phyloP scores from a whole-genome alignment of 1,140 invertebrate species.

The Protaetia brevitarsis region DNA sequence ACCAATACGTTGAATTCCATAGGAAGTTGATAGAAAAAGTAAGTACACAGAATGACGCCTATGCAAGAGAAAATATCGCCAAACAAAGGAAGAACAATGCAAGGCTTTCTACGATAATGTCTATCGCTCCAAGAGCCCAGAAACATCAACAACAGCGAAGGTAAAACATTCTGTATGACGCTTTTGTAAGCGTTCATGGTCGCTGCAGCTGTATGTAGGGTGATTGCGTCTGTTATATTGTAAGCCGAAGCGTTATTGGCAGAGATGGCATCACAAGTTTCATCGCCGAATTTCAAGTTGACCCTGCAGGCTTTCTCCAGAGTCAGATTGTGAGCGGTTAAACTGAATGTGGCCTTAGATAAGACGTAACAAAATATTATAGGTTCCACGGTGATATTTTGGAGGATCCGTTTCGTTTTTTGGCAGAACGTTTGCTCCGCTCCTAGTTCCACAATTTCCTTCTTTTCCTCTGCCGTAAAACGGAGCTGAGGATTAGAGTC shows the following conservation, averaged over 20 bases:
- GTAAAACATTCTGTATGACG: conserved; percentile 56
- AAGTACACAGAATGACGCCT: conserved; percentile 40
- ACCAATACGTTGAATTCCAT: conserved; percentile 54
- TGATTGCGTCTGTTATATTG: conserved; percentile 49
- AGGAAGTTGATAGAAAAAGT: conserved; percentile 51
- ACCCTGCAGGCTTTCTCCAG: conserved; percentile 64
- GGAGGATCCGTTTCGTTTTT: neutral
- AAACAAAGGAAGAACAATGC: conserved; percentile 54
- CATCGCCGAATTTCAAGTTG: conserved; percentile 55
- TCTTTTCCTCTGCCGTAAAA: neutral
- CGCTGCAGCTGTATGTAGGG: conserved; percentile 56
- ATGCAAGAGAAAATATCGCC: conserved; percentile 49
- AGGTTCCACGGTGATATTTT: conserved; percentile 55
- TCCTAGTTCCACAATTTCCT: neutral
- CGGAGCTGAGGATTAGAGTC: conserved; percentile 27
- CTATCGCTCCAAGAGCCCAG: conserved; percentile 62
- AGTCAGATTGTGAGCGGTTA: conserved; percentile 59
- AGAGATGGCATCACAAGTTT: conserved; percentile 58
- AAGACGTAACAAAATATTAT: conserved; percentile 54
- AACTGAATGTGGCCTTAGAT: conserved; percentile 51
- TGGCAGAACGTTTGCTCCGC: neutral
- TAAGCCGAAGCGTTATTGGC: conserved; percentile 49
- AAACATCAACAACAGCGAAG: conserved; percentile 56
- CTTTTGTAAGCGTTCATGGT: conserved; percentile 58
- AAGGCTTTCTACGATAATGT: conserved; percentile 58